Percentiles rank a stretch among this genome's conserved stretches.
phyloP scores from a whole-genome alignment of 1,140 invertebrate genomes.

The Drosophila yakuba region DNA sequence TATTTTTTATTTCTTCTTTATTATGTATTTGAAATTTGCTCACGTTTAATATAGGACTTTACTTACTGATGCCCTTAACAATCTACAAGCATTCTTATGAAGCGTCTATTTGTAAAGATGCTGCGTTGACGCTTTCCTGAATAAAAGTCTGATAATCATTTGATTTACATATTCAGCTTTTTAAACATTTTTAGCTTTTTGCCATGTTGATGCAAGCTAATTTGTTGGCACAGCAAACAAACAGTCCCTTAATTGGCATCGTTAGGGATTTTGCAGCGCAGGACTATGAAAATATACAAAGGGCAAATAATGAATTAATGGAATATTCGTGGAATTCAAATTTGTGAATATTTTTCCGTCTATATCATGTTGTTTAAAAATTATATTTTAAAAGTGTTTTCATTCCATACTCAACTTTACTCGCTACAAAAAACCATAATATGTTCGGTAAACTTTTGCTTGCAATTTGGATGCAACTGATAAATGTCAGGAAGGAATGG shows the following conservation, averaged over 20 bases:
- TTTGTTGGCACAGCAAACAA: slow-evolving; percentile 15
- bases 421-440: neutral
- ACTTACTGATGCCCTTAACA: slow-evolving; percentile 1
- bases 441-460: neutral
- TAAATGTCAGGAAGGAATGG: neutral
- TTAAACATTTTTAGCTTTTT: slow-evolving; percentile 6
- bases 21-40: neutral
- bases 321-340: neutral
- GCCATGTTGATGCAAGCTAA: slow-evolving; percentile 12
- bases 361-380: neutral
- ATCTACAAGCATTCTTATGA: neutral
- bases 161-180: neutral
- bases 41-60: neutral
- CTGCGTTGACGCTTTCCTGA: neutral
- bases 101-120: neutral
- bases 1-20: neutral
- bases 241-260: slow-evolving; percentile 16
- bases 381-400: neutral
- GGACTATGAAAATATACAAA: neutral
- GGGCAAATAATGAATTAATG: neutral
- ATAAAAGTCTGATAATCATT: neutral
- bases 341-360: neutral
- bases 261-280: neutral
- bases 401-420: neutral
- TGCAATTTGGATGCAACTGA: neutral